phyloP scores from a whole-genome alignment of 2,888 invertebrate genomes.

The Synanthedon tipuliformis region DNA sequence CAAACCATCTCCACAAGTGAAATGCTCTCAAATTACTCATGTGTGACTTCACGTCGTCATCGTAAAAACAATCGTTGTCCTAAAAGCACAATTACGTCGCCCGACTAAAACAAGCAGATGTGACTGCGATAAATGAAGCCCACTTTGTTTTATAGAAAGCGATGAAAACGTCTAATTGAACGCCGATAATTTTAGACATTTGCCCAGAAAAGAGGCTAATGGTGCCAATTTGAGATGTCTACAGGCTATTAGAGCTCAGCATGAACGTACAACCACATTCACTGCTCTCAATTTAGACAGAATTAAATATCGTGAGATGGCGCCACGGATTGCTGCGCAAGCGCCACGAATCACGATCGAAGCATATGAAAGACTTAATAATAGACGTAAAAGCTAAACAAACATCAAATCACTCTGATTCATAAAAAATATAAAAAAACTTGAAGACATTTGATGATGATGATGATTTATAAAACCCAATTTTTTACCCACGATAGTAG shows the following conservation, averaged over 20 bases:
- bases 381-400: not conserved
- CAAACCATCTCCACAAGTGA: conserved; percentile 10
- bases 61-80: conserved; percentile 7
- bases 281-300: conserved; percentile 40
- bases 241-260: conserved; percentile 11
- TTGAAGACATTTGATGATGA: not conserved
- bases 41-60: conserved; percentile 4
- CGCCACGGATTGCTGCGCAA: conserved; percentile 30
- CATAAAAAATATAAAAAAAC: not conserved
- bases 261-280: conserved; percentile 19
- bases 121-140: conserved; percentile 8
- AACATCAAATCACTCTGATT: conserved; percentile 1
- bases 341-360: conserved; percentile 44
- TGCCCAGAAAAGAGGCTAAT: conserved; percentile 34
- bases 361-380: conserved; percentile 12
- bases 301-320: conserved; percentile 45
- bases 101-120: conserved; percentile 6
- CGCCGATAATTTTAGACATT: conserved; percentile 31
- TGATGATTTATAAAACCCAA: not conserved
- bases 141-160: conserved; percentile 10
- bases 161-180: conserved; percentile 29
- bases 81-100: conserved; percentile 8
- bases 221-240: conserved; percentile 35
- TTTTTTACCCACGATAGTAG: conserved; percentile 1
- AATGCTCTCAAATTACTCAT: conserved; percentile 8